Evolutionary conservation across 2,797 vertebrate genomes (phyloP).

Genomic region (Falco concolor): DNA sequence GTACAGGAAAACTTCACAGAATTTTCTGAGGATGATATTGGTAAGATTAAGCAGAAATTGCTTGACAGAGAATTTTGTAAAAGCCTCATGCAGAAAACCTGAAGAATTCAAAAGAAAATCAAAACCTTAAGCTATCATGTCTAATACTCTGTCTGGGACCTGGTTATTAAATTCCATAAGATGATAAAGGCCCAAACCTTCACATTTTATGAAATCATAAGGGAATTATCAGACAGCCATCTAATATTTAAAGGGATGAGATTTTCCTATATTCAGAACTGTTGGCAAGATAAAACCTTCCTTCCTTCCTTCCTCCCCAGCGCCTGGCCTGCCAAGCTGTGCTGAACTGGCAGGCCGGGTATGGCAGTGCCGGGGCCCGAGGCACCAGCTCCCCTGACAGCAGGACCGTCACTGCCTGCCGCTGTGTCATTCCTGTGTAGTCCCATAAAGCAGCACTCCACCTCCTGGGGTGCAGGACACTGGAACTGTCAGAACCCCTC

Average conservation of each 20-base stretch:
- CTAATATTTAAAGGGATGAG: neutral
- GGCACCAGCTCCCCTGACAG: neutral
- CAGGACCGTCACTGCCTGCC: neutral
- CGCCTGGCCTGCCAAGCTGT: neutral
- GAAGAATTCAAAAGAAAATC: neutral
- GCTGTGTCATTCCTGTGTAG: neutral
- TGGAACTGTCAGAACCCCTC: neutral
- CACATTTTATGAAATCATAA: slow-evolving; percentile 16
- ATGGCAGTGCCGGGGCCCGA: neutral
- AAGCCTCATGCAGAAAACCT: neutral
- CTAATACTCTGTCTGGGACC: neutral
- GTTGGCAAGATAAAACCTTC: neutral
- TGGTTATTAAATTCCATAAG: slow-evolving; percentile 7
- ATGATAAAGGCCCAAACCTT: neutral
- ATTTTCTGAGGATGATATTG: neutral
- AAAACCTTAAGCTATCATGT: neutral
- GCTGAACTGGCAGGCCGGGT: neutral
- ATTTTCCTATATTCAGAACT: neutral
- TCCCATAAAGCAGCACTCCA: neutral
- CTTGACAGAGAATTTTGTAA: neutral
- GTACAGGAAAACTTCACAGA: neutral
- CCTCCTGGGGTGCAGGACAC: neutral
- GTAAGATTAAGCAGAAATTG: neutral
- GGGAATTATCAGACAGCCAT: neutral
- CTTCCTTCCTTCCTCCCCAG: neutral